Conservation (phyloP, 2,113 vertebrate genomes). For the Connochaetes taurinus region DNA sequence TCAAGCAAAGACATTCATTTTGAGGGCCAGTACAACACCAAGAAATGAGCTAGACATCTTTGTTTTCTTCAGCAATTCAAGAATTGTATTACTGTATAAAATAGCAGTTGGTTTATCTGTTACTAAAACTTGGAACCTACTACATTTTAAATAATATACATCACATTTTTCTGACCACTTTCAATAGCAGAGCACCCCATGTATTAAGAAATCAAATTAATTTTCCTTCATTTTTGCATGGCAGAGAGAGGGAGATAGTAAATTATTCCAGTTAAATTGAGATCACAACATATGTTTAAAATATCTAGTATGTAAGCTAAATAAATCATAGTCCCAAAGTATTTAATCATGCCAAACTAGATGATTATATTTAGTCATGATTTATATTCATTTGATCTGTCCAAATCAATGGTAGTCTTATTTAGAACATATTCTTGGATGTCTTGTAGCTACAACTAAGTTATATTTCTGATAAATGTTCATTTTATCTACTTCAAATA, state of each 20-base stretch:
- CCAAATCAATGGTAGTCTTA: constrained; percentile 23
- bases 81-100: not conserved
- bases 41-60: not conserved
- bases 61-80: not conserved
- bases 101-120: not conserved
- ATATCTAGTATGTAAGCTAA: constrained; percentile 18
- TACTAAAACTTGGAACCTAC: not conserved
- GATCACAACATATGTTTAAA: constrained; percentile 37
- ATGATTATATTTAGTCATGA: constrained; percentile 36
- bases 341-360: constrained; percentile 42
- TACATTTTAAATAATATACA: not conserved
- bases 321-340: constrained; percentile 39
- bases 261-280: constrained; percentile 10
- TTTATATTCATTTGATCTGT: constrained; percentile 48
- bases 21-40: not conserved
- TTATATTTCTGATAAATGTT: constrained; percentile 35
- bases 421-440: not conserved
- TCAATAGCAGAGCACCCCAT: not conserved
- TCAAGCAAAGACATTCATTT: not conserved
- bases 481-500: constrained; percentile 39
- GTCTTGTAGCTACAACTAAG: constrained; percentile 24
- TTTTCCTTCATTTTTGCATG: constrained; percentile 29
- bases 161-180: not conserved
- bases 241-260: not conserved
- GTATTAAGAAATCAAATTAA: not conserved